phyloP scores from a whole-genome alignment of 2,888 invertebrate genomes.

The Andricus curvator region DNA sequence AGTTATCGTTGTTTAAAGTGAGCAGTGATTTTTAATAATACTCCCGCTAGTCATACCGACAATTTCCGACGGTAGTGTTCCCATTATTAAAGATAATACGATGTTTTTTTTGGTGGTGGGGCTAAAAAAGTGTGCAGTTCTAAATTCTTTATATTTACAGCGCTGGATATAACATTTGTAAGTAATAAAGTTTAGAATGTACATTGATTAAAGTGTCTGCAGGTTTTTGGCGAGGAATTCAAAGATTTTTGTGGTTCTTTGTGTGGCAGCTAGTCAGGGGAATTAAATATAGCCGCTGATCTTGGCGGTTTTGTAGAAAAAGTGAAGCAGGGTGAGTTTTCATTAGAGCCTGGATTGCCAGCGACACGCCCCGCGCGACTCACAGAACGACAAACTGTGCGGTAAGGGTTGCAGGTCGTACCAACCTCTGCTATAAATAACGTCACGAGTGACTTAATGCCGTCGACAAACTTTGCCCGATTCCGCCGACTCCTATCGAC shows the following conservation, averaged over 20 bases:
- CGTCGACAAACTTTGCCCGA: constrained; percentile 65
- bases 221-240: constrained; percentile 48
- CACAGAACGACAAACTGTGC: constrained; percentile 64
- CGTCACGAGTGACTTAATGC: constrained; percentile 71
- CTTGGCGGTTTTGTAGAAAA: constrained; percentile 31
- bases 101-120: too few relatives aligned
- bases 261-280: background rate
- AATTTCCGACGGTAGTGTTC: too few relatives aligned
- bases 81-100: too few relatives aligned
- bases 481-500: constrained; percentile 54
- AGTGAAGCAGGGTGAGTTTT: constrained; percentile 66
- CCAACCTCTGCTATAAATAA: constrained; percentile 69
- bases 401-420: constrained; percentile 66
- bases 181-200: background rate
- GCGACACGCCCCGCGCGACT: constrained; percentile 65
- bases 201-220: background rate
- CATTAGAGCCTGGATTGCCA: constrained; percentile 72
- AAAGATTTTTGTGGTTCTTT: constrained; percentile 11
- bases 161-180: too few relatives aligned
- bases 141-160: too few relatives aligned
- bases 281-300: constrained; percentile 21
- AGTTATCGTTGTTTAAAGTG: too few relatives aligned
- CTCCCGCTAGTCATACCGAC: too few relatives aligned
- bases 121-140: too few relatives aligned
- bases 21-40: too few relatives aligned